Percentiles rank a stretch among this genome's conserved stretches.
Evolutionary conservation across 1,140 invertebrate species (phyloP).

Genomic region (Drosophila oshimai): DNA sequence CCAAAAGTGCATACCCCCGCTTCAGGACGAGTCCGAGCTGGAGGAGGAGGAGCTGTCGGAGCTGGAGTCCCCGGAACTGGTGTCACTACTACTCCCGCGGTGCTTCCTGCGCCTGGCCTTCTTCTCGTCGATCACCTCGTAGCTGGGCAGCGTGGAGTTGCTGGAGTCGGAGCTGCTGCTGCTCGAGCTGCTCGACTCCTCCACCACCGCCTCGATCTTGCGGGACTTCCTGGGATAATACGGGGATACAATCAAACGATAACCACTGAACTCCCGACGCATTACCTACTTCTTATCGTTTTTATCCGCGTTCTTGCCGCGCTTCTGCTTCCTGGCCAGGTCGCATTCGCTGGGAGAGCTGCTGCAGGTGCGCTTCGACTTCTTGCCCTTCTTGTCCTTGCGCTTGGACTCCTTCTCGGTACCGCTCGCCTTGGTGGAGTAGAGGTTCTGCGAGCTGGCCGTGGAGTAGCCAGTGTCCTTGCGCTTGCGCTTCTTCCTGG

Average conservation of each 20-base stretch:
- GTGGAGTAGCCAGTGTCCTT: conserved; percentile 88
- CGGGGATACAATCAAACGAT: neutral
- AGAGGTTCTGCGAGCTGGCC: conserved; percentile 84
- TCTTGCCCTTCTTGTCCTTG: conserved; percentile 78
- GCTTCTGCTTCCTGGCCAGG: conserved; percentile 65
- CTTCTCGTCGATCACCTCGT: conserved; percentile 80
- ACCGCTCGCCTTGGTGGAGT: conserved; percentile 70
- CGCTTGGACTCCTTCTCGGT: conserved; percentile 60
- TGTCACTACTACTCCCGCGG: conserved; percentile 50
- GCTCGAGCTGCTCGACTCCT: conserved; percentile 66
- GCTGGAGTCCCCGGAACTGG: conserved; percentile 59
- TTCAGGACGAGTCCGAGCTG: conserved; percentile 63
- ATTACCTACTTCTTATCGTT: conserved; percentile 69
- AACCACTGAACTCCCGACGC: neutral
- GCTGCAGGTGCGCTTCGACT: conserved; percentile 67
- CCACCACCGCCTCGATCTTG: conserved; percentile 73
- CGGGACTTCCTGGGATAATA: conserved; percentile 56
- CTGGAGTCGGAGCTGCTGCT: conserved; percentile 70
- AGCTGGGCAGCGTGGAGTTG: conserved; percentile 78
- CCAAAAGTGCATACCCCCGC: conserved; percentile 1
- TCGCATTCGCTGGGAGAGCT: conserved; percentile 70
- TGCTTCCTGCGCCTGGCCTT: conserved; percentile 57
- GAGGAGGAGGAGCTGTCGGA: conserved; percentile 61
- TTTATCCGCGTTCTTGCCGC: conserved; percentile 69
- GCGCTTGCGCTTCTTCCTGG: conserved; percentile 81